phyloP scores from a whole-genome alignment of 2,797 vertebrate genomes.

The Monodelphis domestica region DNA sequence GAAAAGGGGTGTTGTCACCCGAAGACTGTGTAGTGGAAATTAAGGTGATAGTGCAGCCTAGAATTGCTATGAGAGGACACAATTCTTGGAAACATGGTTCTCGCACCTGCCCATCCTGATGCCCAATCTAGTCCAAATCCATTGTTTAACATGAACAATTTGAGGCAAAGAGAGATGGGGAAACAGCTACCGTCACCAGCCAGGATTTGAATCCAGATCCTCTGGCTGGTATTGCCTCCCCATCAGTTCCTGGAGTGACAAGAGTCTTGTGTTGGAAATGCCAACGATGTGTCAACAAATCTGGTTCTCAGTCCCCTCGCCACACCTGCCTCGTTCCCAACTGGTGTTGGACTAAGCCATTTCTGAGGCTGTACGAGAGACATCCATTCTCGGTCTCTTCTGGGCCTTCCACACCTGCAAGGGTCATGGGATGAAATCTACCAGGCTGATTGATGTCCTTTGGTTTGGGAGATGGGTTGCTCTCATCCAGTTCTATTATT shows the following conservation, averaged over 20 bases:
- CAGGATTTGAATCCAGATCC: neutral
- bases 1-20: neutral
- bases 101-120: neutral
- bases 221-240: neutral
- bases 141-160: neutral
- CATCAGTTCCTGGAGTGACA: no score
- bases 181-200: neutral
- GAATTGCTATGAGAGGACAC: neutral
- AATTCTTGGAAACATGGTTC: neutral
- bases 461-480: no score
- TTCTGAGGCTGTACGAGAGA: neutral
- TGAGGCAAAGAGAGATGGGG: neutral
- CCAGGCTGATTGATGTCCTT: neutral
- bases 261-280: neutral
- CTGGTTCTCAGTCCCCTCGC: neutral
- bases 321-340: accelerated
- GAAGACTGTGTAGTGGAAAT: neutral
- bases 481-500: neutral
- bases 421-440: neutral
- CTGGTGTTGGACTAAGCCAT: neutral
- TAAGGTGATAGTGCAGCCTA: neutral
- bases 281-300: neutral
- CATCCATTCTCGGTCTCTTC: neutral
- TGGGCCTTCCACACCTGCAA: neutral
- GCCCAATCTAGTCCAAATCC: neutral